A percentile compares a stretch with the other conserved stretches of the same genome.
Evolutionary conservation across 2,888 invertebrate species (phyloP).

Genomic region (Baccha elongata): DNA sequence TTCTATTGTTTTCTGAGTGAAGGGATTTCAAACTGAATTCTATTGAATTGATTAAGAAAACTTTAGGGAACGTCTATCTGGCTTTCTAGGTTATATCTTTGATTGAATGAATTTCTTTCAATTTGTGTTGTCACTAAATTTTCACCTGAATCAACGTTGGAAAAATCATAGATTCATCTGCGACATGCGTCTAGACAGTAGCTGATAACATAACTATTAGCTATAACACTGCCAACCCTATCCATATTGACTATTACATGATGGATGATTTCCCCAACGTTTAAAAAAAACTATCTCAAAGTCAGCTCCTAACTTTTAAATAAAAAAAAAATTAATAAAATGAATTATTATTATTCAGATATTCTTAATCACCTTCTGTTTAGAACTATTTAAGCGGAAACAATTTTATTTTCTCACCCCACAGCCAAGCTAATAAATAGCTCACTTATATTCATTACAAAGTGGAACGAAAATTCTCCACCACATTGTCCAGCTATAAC

Average conservation of each 20-base stretch:
- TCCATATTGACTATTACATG: constrained; percentile 41
- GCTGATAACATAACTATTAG: constrained; percentile 35
- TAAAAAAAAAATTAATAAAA: constrained; percentile 20
- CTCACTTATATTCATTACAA: constrained; percentile 4
- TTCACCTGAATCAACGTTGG: too few species aligned
- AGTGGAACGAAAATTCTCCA: constrained; percentile 17
- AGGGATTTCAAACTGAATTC: constrained; percentile 16
- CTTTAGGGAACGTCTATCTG: too few species aligned
- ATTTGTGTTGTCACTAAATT: too few species aligned
- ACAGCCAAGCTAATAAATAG: not conserved
- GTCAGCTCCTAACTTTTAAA: constrained; percentile 6
- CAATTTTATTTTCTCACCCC: constrained; percentile 31
- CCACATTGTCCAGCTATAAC: constrained; percentile 11
- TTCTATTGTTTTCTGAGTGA: constrained; percentile 58
- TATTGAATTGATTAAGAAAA: constrained; percentile 58
- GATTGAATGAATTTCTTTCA: too few species aligned
- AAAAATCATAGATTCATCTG: too few species aligned
- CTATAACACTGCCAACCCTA: constrained; percentile 16
- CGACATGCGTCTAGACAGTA: constrained; percentile 65
- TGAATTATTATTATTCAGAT: constrained; percentile 49
- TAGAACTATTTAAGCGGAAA: constrained; percentile 48
- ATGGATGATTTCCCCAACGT: not conserved
- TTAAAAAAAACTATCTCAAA: constrained; percentile 9
- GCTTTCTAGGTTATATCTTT: too few species aligned
- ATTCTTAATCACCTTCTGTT: constrained; percentile 66